Percentiles rank a stretch among this genome's conserved stretches.
Evolutionary conservation across 2,113 vertebrate species (phyloP).

Genomic region (Trematocara macrostoma): DNA sequence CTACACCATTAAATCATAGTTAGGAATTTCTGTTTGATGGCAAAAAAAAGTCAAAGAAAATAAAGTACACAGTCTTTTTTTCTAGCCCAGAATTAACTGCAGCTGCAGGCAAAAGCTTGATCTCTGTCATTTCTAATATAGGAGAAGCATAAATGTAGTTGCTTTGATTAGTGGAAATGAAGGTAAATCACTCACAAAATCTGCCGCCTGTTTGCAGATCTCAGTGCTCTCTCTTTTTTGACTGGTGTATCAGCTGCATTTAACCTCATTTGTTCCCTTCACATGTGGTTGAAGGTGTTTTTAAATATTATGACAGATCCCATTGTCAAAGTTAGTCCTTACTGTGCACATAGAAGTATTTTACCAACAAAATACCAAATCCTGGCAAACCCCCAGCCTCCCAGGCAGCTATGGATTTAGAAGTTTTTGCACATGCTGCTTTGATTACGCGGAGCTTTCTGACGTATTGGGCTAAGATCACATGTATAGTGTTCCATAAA

Average conservation of each 20-base stretch:
- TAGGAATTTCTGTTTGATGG: neutral
- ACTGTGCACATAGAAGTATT: slow-evolving; percentile 23
- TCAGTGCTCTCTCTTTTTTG: neutral
- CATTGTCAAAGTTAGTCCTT: slow-evolving; percentile 24
- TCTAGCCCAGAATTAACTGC: neutral
- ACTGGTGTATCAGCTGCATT: neutral
- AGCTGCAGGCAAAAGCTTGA: neutral
- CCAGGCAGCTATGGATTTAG: slow-evolving; percentile 13
- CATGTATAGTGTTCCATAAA: slow-evolving; percentile 57
- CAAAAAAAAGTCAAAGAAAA: neutral
- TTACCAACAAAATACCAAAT: slow-evolving; percentile 37
- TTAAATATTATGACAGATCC: slow-evolving; percentile 7
- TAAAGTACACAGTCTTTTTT: neutral
- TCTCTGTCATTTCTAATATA: neutral
- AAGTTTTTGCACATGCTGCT: slow-evolving; percentile 47
- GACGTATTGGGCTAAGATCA: slow-evolving; percentile 51
- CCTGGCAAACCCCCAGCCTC: neutral
- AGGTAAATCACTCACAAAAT: neutral
- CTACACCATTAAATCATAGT: neutral
- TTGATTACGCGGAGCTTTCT: slow-evolving; percentile 42
- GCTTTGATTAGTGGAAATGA: neutral
- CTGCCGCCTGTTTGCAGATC: neutral
- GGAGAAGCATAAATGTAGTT: neutral
- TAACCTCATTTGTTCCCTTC: neutral
- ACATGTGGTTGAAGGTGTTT: neutral